Evolutionary conservation across 92 coral and sea anemone species (phyloP).

Genomic region (Zoanthus solanderi): DNA sequence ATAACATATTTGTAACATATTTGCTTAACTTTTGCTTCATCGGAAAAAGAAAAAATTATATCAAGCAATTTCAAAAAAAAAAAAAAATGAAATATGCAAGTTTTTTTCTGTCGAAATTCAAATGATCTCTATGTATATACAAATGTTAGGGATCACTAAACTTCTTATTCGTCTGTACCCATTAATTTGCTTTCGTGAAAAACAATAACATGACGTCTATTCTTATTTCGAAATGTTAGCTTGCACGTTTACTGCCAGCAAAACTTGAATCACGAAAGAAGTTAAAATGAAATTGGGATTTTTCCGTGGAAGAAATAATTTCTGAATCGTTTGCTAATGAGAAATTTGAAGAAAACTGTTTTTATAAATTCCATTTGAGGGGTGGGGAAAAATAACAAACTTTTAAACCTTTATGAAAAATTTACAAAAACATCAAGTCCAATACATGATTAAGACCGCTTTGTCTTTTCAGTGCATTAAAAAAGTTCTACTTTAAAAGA

Average conservation of each 20-base stretch:
- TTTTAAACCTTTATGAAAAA: slow-evolving; percentile 31
- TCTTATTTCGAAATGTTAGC: background rate
- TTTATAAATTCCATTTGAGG: background rate
- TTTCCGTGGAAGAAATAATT: background rate
- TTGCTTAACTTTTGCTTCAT: background rate
- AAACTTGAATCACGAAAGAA: background rate
- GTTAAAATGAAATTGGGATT: background rate
- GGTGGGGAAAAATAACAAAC: background rate
- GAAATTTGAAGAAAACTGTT: background rate
- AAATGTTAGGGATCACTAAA: slow-evolving; percentile 22
- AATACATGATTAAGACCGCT: slow-evolving; percentile 35
- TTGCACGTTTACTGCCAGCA: background rate
- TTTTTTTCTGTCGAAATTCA: background rate
- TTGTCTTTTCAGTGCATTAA: slow-evolving; percentile 32
- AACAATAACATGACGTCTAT: slow-evolving; percentile 18
- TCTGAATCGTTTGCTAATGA: background rate
- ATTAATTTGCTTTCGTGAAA: slow-evolving; percentile 36
- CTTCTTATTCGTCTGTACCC: slow-evolving; percentile 23
- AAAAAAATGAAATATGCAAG: slow-evolving; percentile 1
- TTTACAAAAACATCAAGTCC: slow-evolving; percentile 25
- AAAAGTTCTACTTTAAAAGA: slow-evolving; percentile 22
- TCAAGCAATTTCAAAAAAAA: background rate
- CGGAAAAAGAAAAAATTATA: background rate
- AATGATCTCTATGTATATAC: background rate
- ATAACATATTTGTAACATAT: background rate